Evolutionary conservation across 1,140 invertebrate genomes (phyloP).

Genomic region (Lethocerus indicus): DNA sequence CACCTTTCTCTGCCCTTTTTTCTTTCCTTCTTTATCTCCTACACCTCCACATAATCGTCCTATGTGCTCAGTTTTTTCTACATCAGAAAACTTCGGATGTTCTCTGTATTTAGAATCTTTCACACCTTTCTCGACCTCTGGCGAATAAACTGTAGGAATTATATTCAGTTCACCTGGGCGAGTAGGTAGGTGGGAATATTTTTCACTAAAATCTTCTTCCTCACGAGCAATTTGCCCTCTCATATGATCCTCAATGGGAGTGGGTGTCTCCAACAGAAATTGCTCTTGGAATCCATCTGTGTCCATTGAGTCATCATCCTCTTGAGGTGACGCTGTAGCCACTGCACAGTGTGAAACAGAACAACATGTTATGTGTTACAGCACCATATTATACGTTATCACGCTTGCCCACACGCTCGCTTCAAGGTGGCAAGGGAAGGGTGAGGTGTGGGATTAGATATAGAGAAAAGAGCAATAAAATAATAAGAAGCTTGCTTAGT

Average conservation of each 20-base stretch:
- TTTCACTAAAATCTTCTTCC: conserved; percentile 9
- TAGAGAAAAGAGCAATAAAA: conserved; percentile 12
- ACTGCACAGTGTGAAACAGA: conserved; percentile 19
- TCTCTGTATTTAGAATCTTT: conserved; percentile 28
- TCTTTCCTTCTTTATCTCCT: conserved; percentile 20
- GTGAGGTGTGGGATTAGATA: conserved; percentile 8
- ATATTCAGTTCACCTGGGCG: conserved; percentile 5
- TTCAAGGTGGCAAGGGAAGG: conserved; percentile 11
- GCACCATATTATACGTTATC: no score
- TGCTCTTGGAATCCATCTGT: conserved; percentile 31
- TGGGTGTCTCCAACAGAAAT: conserved; percentile 26
- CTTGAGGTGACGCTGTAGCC: conserved; percentile 27
- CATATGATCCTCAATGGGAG: conserved; percentile 6
- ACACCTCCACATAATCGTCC: conserved; percentile 26
- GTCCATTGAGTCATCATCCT: conserved; percentile 31
- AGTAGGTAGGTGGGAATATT: conserved; percentile 1
- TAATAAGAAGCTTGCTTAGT: conserved; percentile 15
- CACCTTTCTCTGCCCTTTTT: no score
- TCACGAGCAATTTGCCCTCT: background rate
- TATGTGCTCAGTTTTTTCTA: conserved; percentile 21
- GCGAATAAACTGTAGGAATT: conserved; percentile 15
- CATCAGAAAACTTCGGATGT: conserved; percentile 20
- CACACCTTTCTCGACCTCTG: conserved; percentile 28
- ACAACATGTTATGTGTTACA: conserved; percentile 13
- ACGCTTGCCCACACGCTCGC: conserved; percentile 11